Evolutionary conservation across 2,888 invertebrate genomes (phyloP).

Genomic region (Drosophila dives): DNA sequence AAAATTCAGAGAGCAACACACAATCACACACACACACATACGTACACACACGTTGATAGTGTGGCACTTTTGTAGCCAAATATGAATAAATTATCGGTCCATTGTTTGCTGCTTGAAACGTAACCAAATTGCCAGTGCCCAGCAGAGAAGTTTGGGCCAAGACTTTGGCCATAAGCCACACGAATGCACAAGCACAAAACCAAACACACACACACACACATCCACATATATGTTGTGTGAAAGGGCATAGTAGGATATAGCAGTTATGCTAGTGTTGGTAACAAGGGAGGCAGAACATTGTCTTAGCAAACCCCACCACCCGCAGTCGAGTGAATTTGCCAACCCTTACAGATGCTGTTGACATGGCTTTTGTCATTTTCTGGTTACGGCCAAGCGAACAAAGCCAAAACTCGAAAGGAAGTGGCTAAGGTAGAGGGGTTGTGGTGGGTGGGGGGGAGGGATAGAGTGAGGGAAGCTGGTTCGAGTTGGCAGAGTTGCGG

Average conservation of each 20-base stretch:
- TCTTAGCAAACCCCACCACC: constrained; percentile 33
- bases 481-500: constrained; percentile 1
- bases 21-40: constrained; percentile 26
- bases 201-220: constrained; percentile 20
- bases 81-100: constrained; percentile 77
- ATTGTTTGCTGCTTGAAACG: constrained; percentile 75
- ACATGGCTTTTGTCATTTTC: constrained; percentile 79
- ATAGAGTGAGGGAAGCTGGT: neutral
- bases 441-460: neutral
- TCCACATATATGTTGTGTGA: neutral
- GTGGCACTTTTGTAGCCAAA: constrained; percentile 71
- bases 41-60: neutral
- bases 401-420: constrained; percentile 55
- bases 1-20: constrained; percentile 64
- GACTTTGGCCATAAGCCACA: constrained; percentile 71
- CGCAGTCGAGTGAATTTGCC: constrained; percentile 29
- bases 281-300: constrained; percentile 48
- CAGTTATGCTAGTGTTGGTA: neutral
- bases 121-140: constrained; percentile 61
- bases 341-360: constrained; percentile 72
- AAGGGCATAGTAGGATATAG: neutral
- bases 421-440: constrained; percentile 10
- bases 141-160: constrained; percentile 53
- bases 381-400: constrained; percentile 76
- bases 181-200: constrained; percentile 44